Evolutionary conservation across 2,888 invertebrate species (phyloP), one percentile per base, ranked within the genome.

Genomic region (Caenorhabditis sp.): DNA sequence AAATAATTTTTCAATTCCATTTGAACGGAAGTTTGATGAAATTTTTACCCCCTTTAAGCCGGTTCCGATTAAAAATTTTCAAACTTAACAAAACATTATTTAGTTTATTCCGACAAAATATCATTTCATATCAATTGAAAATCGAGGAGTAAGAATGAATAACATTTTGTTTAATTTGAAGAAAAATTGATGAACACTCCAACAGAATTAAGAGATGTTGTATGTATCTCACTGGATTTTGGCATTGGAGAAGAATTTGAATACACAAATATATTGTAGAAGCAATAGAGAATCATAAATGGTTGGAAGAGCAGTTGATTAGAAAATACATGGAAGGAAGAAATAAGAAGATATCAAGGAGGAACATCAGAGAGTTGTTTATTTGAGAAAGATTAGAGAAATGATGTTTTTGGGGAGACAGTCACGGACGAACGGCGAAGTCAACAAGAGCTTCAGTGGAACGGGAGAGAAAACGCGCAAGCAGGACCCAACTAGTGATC

Each of bases 271-370:
- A 18, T 22, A 13, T 53, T 53, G 32, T 11, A 56, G 13, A 32
- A 28, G 56, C 22, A 8, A 6, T 3, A 2, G 6, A 56, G 32
- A 56, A 32, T 56, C 9, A n/a, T 32, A 1, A 26, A 58, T 20
- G 37, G 37, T 3, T 37, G 13, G 18, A 2, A 15, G 58, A 58
- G 20, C 58, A 58, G 58, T 18, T 58, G 58, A 58, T 58, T 58
- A 58, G 9, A 32, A 35, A 58, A 58, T 35, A 13, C 13, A 32
- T n/a, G n/a, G 37, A 35, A 11, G 20, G 20, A 8, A 55, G 2
- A 15, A 58, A 26, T 15, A 32, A 3, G 13, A 37, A 24, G 24
- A 35, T 20, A 40, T 8, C 8, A 20, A 11, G 44, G 35, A 40
- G n/a, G n/a, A n/a, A n/a, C 22, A 40, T 20, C 13, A 6, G n/a